Evolutionary conservation across 37 sponge, comb jelly and placozoan species (phyloP).

Genomic region (Halisarca cf. caerulea): DNA sequence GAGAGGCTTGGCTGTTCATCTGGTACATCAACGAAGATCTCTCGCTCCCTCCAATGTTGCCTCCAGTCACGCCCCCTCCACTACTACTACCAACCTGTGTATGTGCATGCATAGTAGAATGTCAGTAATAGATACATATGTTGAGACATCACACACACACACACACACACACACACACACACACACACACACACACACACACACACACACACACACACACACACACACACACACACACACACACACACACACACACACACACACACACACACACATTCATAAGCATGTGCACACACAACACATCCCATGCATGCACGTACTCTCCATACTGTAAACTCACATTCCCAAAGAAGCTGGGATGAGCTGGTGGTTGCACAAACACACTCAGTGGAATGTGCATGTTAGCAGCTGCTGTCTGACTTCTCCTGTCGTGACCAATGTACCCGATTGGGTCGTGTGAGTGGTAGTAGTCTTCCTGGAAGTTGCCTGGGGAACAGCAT

Average conservation of each 20-base stretch:
- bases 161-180: too few relatives aligned
- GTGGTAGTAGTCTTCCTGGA: slow-evolving; percentile 77
- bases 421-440: slow-evolving; percentile 75
- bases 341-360: slow-evolving; percentile 38
- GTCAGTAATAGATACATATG: too few relatives aligned
- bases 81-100: not conserved
- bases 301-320: too few relatives aligned
- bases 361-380: slow-evolving; percentile 81
- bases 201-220: too few relatives aligned
- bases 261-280: not conserved
- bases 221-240: too few relatives aligned
- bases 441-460: slow-evolving; percentile 87
- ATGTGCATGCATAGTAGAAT: too few relatives aligned
- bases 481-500: not conserved
- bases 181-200: too few relatives aligned
- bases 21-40: not conserved
- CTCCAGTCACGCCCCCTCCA: not conserved
- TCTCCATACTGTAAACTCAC: not conserved
- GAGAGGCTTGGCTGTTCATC: slow-evolving; percentile 75
- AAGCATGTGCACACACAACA: not conserved
- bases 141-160: too few relatives aligned
- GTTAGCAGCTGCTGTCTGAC: slow-evolving; percentile 72
- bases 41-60: not conserved
- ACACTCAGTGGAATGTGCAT: slow-evolving; percentile 88
- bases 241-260: not conserved